Evolutionary conservation across 2,113 vertebrate genomes (phyloP), one percentile per base, ranked within the genome.

Genomic region (Rhabdornis inornatus): DNA sequence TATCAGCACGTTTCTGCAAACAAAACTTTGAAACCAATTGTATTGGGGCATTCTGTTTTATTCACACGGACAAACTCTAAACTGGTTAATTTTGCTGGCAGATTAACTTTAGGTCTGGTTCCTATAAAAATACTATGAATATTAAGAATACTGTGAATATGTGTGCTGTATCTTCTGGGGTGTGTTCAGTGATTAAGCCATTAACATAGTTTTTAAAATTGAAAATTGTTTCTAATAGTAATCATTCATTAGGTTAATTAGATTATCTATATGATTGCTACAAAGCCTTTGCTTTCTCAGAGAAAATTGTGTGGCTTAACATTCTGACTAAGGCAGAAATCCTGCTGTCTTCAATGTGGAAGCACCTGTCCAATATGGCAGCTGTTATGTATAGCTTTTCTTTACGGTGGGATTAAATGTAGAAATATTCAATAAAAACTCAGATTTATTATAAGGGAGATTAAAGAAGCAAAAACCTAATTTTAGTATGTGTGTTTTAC

Each of bases 321-420:
- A 17, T 74, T 59, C 65, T 1, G 1, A 31, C 31, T 10, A 42
- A 33, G 22, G 28, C 20, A 80, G 30, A 83, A 87, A 24, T 68
- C 23, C 30, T 21, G 6, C 37, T 25, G 37, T 22, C 20, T 75
- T 47, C 39, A 44, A 3, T 15, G 30, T 28, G 57, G 42, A 83
- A 52, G 33, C 24, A 21, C 33, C 30, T 33, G 25, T 75, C 27
- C 0, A 2, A 37, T 65, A 39, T 0, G 0, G 40, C 45, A 88
- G 8, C 50, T 77, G 33, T 57, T 80, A 30, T 2, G 10, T 28
- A 15, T 15, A 15, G 21, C 10, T 55, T 72, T 55, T 59, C 28
- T 78, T 56, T 61, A 42, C 4, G 5, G 17, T 52, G 37, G 50
- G 42, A 33, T 47, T 80, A 76, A 49, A 70, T 47, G 20, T 13